Evolutionary conservation across 2,113 vertebrate species (phyloP).

Genomic region (Oreamnos americanus): DNA sequence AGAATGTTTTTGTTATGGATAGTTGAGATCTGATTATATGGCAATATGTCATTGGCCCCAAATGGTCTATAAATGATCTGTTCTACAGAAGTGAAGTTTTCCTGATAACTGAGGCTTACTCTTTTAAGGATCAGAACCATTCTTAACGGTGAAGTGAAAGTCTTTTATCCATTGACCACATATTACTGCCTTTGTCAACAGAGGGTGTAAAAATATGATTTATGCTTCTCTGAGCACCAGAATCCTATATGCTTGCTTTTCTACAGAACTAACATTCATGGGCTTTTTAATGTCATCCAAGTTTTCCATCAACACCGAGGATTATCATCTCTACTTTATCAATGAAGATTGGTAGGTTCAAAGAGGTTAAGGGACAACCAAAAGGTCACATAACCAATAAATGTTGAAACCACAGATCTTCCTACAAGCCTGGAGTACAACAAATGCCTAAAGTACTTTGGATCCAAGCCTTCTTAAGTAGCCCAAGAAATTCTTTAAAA

Average conservation of each 20-base stretch:
- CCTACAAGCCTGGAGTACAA: not conserved
- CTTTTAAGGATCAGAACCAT: conserved; percentile 31
- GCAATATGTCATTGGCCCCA: conserved; percentile 37
- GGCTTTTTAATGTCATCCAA: not conserved
- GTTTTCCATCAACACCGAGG: conserved; percentile 15
- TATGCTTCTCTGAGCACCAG: conserved; percentile 21
- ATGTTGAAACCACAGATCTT: conserved; percentile 2
- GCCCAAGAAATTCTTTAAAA: not conserved
- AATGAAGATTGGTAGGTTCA: not conserved
- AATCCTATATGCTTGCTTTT: conserved; percentile 35
- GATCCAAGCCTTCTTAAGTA: not conserved
- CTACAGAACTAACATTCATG: not conserved
- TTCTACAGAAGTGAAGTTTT: conserved; percentile 21
- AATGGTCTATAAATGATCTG: conserved; percentile 32
- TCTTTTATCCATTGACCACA: conserved; percentile 31
- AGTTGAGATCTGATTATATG: conserved; percentile 36
- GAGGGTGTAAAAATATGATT: conserved; percentile 20
- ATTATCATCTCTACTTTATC: not conserved
- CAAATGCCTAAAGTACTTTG: conserved; percentile 7
- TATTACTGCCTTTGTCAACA: conserved; percentile 53
- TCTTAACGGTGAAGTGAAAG: conserved; percentile 32
- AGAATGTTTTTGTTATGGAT: not conserved
- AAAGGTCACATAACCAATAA: not conserved
- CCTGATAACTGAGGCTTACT: conserved; percentile 23
- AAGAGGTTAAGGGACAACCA: not conserved